Conservation (phyloP, 2,888 invertebrate species). For the Thecophora atra region DNA sequence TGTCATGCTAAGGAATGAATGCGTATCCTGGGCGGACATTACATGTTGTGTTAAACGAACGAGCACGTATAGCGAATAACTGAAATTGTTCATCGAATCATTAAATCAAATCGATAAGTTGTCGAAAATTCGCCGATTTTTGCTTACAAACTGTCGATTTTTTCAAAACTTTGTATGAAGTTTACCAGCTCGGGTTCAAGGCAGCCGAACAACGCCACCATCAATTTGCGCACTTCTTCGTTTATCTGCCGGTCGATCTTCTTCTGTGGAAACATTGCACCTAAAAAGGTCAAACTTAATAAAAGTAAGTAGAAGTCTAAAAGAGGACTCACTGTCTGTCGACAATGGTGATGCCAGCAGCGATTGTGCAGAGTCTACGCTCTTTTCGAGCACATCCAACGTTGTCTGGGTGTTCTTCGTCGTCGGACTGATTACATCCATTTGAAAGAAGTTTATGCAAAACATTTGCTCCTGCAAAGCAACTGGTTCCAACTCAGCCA, state of each 20-base stretch:
- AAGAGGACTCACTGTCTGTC: slow-evolving; percentile 39
- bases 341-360: slow-evolving; percentile 48
- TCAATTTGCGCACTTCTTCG: slow-evolving; percentile 84
- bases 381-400: slow-evolving; percentile 66
- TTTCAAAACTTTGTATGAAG: slow-evolving; percentile 87
- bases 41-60: slow-evolving; percentile 93
- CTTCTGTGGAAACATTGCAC: slow-evolving; percentile 65
- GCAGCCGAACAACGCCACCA: slow-evolving; percentile 88
- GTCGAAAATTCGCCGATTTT: background rate
- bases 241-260: slow-evolving; percentile 77
- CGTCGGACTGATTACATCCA: slow-evolving; percentile 73
- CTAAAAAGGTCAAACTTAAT: slow-evolving; percentile 37
- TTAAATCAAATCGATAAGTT: background rate
- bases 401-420: slow-evolving; percentile 71
- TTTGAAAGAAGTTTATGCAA: slow-evolving; percentile 90
- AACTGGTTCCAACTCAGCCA: slow-evolving; percentile 88
- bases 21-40: slow-evolving; percentile 86
- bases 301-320: slow-evolving; percentile 1
- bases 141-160: slow-evolving; percentile 88
- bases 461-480: slow-evolving; percentile 96
- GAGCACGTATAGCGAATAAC: slow-evolving; percentile 93
- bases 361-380: slow-evolving; percentile 60
- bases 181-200: slow-evolving; percentile 86
- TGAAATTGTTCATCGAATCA: slow-evolving; percentile 60
- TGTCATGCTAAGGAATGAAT: slow-evolving; percentile 87